Conservation (phyloP, 2,888 invertebrate species). For the Tortrix viridana region DNA sequence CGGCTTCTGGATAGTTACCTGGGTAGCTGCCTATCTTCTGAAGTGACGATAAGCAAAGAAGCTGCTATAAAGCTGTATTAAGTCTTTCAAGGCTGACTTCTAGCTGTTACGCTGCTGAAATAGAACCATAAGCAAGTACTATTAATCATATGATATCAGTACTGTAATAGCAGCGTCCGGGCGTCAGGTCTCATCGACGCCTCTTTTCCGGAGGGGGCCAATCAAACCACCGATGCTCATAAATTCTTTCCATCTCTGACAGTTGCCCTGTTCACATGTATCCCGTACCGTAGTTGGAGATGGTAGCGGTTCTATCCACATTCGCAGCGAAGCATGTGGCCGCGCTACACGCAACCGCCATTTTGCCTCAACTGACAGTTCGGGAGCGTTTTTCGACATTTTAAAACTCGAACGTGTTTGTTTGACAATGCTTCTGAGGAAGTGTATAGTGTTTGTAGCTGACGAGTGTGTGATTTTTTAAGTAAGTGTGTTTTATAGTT, state of each 20-base stretch:
- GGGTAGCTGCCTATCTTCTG: too few relatives aligned
- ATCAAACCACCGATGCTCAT: slow-evolving; percentile 62
- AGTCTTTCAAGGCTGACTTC: not conserved
- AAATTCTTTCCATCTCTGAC: slow-evolving; percentile 81
- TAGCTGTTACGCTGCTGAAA: not conserved
- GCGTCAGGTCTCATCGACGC: slow-evolving; percentile 50
- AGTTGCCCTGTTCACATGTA: slow-evolving; percentile 72
- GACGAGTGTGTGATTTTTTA: slow-evolving; percentile 33
- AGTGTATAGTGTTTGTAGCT: slow-evolving; percentile 37
- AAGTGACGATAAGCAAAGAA: too few relatives aligned
- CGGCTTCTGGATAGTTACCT: too few relatives aligned
- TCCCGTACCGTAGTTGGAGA: slow-evolving; percentile 59
- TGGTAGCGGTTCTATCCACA: slow-evolving; percentile 54
- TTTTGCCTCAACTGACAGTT: slow-evolving; percentile 51
- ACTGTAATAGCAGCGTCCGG: slow-evolving; percentile 21
- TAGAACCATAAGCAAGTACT: not conserved
- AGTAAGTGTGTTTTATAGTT: slow-evolving; percentile 34
- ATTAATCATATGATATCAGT: slow-evolving; percentile 3
- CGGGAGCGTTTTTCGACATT: slow-evolving; percentile 32
- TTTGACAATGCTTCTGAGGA: slow-evolving; percentile 39
- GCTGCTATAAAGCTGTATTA: too few relatives aligned
- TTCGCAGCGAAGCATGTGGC: slow-evolving; percentile 70
- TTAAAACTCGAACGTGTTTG: slow-evolving; percentile 33
- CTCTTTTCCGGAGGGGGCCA: slow-evolving; percentile 71
- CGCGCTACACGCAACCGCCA: slow-evolving; percentile 64